These are phyloP conservation scores for Deroplatys truncata DNA, from an alignment of 2,888 invertebrate species.

Conservation along the genomic window DNA sequence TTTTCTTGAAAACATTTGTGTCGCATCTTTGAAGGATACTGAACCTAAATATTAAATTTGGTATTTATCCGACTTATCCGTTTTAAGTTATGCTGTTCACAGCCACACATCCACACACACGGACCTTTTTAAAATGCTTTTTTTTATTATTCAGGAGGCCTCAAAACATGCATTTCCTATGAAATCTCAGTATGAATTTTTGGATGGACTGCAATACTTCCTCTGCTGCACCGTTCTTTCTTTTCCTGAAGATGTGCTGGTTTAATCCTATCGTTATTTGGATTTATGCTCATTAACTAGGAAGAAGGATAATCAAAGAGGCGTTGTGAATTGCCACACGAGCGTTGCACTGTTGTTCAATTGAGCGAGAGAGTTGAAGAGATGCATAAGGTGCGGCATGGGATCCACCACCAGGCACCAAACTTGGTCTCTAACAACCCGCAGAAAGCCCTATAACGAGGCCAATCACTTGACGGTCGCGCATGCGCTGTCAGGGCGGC, in stretches of 20 bases:
- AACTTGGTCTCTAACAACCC: neutral
- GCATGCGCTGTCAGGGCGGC: neutral
- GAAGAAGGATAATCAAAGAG: neutral
- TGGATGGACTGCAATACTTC: too few relatives aligned
- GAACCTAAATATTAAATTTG: too few relatives aligned
- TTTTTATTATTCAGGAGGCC: too few relatives aligned
- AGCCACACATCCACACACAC: too few relatives aligned
- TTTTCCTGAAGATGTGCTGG: neutral
- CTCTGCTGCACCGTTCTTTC: too few relatives aligned
- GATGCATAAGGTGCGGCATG: neutral
- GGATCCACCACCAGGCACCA: neutral
- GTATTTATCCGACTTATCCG: too few relatives aligned
- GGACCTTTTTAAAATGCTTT: too few relatives aligned
- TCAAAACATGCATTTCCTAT: too few relatives aligned
- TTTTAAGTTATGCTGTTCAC: too few relatives aligned
- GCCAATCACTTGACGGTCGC: constrained; percentile 3
- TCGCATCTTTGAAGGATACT: too few relatives aligned
- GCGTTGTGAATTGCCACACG: neutral
- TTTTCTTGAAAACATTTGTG: too few relatives aligned
- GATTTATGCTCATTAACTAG: neutral
- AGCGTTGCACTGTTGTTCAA: neutral
- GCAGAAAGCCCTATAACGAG: neutral
- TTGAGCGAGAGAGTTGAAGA: neutral
- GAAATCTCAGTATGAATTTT: too few relatives aligned
- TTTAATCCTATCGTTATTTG: neutral